Evolutionary conservation across 2,888 invertebrate species (phyloP), one percentile per base, ranked within the genome.

Genomic region (Muscina levida): DNA sequence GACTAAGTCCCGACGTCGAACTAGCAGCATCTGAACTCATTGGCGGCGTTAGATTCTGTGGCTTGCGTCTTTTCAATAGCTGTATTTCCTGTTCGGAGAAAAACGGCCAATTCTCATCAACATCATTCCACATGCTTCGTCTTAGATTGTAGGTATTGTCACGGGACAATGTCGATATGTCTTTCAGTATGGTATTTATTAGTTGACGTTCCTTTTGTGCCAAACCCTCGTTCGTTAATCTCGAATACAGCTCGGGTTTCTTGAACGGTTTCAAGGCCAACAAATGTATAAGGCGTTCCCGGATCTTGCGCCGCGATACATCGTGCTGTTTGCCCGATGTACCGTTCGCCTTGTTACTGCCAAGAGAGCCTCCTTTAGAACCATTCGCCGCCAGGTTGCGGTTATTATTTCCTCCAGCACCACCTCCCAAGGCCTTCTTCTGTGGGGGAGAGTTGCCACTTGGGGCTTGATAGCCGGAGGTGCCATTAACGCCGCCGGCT

Each of bases 201-300:
- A 93, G 92, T 88, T 93, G 93, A 87, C 94, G 94, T 88, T 98
- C 97, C 86, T 94, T 94, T 76, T 96, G 97, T 86, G 94, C 94
- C 81, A 97, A 92, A 83, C 98, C 98, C 92, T 98, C 98, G 93
- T 93, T 95, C 86, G 91, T 93, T 86, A 98, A 92, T 87, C 97
- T 94, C 85, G 94, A 92, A 89, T 94, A 95, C 82, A 98, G 91
- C 92, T 98, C 98, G 78, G 96, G 96, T 92, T 97, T 98, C 92
- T 97, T 98, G 92, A 95, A 97, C 83, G 97, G 95, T 92, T 95
- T 95, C 91, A 98, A 92, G 85, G 98, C 98, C 91, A 98, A 93
- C 90, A 98, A 93, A 91, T 98, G 98, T 90, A 98, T 96, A 89
- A 98, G 94, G 91, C 98, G 94, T 92, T 98, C 98, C 91, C 97